Conservation (phyloP, 2,797 vertebrate genomes). For the Malacoctenus gilli region DNA sequence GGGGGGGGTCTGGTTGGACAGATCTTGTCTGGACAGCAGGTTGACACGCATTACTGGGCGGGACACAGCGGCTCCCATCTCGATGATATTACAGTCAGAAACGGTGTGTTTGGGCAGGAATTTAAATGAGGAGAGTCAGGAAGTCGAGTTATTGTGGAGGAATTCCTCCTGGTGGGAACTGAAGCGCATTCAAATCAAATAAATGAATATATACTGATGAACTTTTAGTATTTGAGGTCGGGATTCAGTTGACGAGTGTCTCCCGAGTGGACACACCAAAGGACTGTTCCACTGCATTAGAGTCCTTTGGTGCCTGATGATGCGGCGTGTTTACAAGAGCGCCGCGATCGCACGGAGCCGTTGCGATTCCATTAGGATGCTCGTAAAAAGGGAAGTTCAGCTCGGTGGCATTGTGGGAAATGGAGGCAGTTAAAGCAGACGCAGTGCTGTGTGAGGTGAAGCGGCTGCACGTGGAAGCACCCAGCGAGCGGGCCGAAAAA, state of each 20-base stretch:
- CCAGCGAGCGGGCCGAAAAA: accelerated
- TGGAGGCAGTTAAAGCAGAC: neutral
- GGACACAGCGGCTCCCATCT: slow-evolving; percentile 35
- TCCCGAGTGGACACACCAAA: too few relatives aligned
- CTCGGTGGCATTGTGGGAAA: neutral
- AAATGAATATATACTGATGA: too few relatives aligned
- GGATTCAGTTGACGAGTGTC: too few relatives aligned
- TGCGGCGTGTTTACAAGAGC: too few relatives aligned
- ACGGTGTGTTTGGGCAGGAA: slow-evolving; percentile 53
- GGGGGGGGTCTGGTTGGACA: slow-evolving; percentile 25
- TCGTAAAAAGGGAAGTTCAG: too few relatives aligned
- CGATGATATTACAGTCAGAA: slow-evolving; percentile 46
- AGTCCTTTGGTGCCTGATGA: too few relatives aligned
- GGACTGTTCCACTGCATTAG: too few relatives aligned
- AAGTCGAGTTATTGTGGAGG: slow-evolving; percentile 44
- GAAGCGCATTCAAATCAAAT: too few relatives aligned
- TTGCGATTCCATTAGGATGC: too few relatives aligned
- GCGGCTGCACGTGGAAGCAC: neutral
- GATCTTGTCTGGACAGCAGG: slow-evolving; percentile 70
- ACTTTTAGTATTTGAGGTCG: too few relatives aligned
- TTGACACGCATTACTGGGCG: slow-evolving; percentile 46
- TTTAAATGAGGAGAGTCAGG: slow-evolving; percentile 46
- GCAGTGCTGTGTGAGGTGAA: neutral
- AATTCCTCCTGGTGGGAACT: slow-evolving; percentile 36
- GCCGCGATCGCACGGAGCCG: too few relatives aligned